Evolutionary conservation across 2,888 invertebrate genomes (phyloP), one percentile per base, ranked within the genome.

Genomic region (Pristionchus arcanus): DNA sequence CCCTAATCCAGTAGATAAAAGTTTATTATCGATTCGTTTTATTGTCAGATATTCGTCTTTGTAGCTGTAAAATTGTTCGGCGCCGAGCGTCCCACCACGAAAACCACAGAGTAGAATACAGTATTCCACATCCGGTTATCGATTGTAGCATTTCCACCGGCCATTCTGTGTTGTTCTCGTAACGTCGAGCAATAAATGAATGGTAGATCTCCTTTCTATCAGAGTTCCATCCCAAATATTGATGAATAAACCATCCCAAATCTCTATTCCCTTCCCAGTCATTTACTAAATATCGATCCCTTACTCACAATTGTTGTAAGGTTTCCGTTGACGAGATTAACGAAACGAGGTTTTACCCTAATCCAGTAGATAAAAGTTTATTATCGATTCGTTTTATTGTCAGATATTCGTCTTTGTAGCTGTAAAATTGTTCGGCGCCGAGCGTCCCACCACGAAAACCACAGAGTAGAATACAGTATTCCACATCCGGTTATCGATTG

Each of bases 51-150:
- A 49, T 49, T 49, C 81, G 49, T 53, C 25, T 81, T 81, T 49
- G 49, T 81, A 49, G 25, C 28, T n/a, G n/a, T 81, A 21, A 21
- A 31, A 19, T 81, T 81, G 42, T 77, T 49, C 49, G 81, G n/a
- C 81, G 81, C 49, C 81, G 81, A 28, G 81, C 81, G 81, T 81
- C 49, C 16, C 81, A 53, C 49, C 81, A 28, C 81, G 49, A 74
- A 81, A 81, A 28, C 25, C 42, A 53, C 81, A 81, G 81, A 81
- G 81, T 81, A 81, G 81, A 28, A 28, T 81, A 81, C 53, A 53
- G 81, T 81, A 81, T 53, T 81, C 42, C 42, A 81, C 49, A 81
- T 81, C 81, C 81, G 81, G 81, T 81, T n/a, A 81, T 81, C 81
- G 81, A 81, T 81, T 25, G 25, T 81, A 81, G 28, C 81, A 42